phyloP scores from a whole-genome alignment of 2,113 vertebrate species.

The Smithornis capensis region DNA sequence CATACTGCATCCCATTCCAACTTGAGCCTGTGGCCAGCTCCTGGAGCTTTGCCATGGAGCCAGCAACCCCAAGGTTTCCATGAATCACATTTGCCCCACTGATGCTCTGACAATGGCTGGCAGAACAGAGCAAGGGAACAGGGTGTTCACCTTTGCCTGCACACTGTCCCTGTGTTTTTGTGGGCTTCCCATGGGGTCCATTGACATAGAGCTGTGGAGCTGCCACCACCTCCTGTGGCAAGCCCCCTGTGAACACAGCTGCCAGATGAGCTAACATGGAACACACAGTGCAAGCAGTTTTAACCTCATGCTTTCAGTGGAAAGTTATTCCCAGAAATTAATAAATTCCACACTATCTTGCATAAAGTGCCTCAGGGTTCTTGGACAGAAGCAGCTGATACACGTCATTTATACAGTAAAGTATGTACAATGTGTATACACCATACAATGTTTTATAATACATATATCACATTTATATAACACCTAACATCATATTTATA shows the following conservation, averaged over 20 bases:
- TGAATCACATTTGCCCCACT: not conserved
- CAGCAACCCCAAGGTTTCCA: not conserved
- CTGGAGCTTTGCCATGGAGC: accelerated
- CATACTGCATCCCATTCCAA: accelerated
- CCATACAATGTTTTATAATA: not conserved
- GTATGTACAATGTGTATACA: not conserved
- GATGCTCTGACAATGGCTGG: accelerated
- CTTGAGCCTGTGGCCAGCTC: not conserved
- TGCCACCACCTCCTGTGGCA: accelerated
- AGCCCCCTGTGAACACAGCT: not conserved
- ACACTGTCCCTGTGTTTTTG: not conserved
- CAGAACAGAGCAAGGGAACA: not conserved
- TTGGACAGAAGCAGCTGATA: not conserved
- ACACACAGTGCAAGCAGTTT: not conserved
- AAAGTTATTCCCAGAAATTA: not conserved
- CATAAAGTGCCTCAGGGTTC: not conserved
- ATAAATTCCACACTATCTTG: not conserved
- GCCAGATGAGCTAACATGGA: not conserved
- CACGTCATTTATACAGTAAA: not conserved
- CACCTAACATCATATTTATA: not conserved
- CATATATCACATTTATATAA: not conserved
- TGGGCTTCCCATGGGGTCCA: not conserved
- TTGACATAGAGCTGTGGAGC: accelerated
- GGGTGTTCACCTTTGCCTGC: not conserved
- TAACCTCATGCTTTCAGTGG: not conserved